Evolutionary conservation across 2,888 invertebrate genomes (phyloP), one percentile per base, ranked within the genome.

Genomic region (Lingula anatina): DNA sequence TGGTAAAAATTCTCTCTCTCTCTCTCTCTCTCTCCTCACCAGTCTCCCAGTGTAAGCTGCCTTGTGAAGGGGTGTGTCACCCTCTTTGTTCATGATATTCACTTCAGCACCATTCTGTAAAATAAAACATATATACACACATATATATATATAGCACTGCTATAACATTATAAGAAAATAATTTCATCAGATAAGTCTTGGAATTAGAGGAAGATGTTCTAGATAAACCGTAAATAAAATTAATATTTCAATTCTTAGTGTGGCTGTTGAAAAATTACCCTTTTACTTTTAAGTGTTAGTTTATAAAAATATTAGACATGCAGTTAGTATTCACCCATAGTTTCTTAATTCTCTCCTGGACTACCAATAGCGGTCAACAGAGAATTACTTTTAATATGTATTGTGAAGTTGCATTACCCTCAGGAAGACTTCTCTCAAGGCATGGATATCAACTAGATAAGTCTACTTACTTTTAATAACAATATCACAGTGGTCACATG

Each of bases 21-120:
- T n/a, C n/a, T 28, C 43, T 21, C 36, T 49, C 63, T n/a, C n/a
- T n/a, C n/a, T n/a, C n/a, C n/a, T 61, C 61, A 85, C 85, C 81
- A 84, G 83, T 75, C 85, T 80, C 1, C 84, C 84, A 60, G 85
- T 85, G 70, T 84, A 84, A 5, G 85, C 83, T 20, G 86, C 85
- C 64, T 85, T 84, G 64, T 86, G 85, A 28, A 85, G 68, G 0
- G 85, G 81, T 0, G 85, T 84, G 65, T 86, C 85, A 0, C 85
- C 85, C 21, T 79, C 80, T 60, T 84, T 83, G 66, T 85, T 85
- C 26, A 83, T 80, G 38, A 82, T 81, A 62, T 85, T 83, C 1
- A 84, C 81, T 63, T 82, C 80, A 0, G 82, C 84, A 0, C 82
- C 83, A 15, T 81, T 78, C 53, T 82, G 55, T 2, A 66, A 53